These are phyloP conservation scores for Cyanoliseus patagonus DNA, from an alignment of 2,113 vertebrate species.

Conservation along the genomic window DNA sequence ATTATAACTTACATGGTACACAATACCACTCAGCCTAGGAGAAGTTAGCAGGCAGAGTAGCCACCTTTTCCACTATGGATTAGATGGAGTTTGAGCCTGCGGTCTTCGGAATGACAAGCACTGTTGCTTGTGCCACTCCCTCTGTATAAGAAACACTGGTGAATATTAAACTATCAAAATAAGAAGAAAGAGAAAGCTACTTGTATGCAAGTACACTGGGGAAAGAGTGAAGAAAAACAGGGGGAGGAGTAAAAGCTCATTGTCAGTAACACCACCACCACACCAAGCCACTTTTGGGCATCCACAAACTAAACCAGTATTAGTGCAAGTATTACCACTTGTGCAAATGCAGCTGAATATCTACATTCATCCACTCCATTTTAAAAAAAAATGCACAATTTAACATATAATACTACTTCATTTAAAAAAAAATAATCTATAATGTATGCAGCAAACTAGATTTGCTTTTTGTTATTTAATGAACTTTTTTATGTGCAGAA, in stretches of 20 bases:
- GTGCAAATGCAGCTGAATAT: background rate
- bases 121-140: background rate
- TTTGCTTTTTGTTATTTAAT: conserved; percentile 2
- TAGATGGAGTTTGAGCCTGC: background rate
- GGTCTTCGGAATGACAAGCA: background rate
- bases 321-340: background rate
- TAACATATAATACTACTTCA: background rate
- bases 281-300: background rate
- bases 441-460: background rate
- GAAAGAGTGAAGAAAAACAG: background rate
- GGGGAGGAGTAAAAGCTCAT: background rate
- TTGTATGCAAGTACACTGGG: background rate
- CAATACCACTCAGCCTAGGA: background rate
- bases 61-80: background rate
- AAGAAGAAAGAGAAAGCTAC: background rate
- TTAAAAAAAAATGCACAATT: background rate
- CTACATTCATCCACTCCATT: background rate
- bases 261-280: background rate
- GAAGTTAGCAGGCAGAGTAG: background rate
- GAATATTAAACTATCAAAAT: background rate
- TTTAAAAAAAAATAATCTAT: background rate
- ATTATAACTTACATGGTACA: background rate
- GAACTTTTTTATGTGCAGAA: background rate
- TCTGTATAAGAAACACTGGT: background rate
- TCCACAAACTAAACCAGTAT: background rate